These are phyloP conservation scores for Ailurus styani DNA, from an alignment of 2,113 vertebrate genomes.

Conservation along the genomic window DNA sequence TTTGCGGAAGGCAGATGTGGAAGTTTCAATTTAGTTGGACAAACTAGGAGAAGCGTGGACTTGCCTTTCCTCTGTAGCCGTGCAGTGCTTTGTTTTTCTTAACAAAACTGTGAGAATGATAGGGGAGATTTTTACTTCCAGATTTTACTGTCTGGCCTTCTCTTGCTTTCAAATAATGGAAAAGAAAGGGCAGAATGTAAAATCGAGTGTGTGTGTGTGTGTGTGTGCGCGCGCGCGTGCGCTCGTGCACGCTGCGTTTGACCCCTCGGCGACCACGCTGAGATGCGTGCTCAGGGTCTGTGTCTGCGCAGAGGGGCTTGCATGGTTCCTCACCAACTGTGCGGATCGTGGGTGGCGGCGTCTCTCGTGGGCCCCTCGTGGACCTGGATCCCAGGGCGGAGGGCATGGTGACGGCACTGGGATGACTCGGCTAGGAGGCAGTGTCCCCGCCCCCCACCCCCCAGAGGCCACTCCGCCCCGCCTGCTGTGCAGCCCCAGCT, in stretches of 20 bases:
- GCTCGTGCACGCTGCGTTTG: rapidly evolving
- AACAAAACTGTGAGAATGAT: not conserved
- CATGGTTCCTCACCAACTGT: rapidly evolving
- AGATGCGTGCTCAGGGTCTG: rapidly evolving
- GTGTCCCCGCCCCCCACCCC: rapidly evolving
- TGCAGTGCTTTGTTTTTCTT: not conserved
- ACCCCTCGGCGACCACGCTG: no score
- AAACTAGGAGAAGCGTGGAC: not conserved
- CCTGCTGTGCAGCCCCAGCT: not conserved
- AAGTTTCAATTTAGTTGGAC: not conserved
- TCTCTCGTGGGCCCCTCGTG: rapidly evolving
- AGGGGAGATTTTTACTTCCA: not conserved
- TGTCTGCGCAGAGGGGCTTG: not conserved
- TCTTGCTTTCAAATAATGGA: rapidly evolving
- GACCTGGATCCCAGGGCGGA: not conserved
- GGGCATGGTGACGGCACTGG: rapidly evolving
- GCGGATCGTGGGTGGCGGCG: rapidly evolving
- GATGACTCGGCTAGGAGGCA: no score
- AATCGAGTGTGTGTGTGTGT: not conserved
- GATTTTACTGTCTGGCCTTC: not conserved
- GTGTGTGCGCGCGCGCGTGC: rapidly evolving
- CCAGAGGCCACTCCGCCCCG: not conserved
- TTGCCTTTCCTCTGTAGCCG: not conserved
- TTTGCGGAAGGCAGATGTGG: rapidly evolving
- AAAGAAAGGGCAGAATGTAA: not conserved